Conservation (phyloP, 1,140 invertebrate species). For the Conopomorpha cramerella region DNA sequence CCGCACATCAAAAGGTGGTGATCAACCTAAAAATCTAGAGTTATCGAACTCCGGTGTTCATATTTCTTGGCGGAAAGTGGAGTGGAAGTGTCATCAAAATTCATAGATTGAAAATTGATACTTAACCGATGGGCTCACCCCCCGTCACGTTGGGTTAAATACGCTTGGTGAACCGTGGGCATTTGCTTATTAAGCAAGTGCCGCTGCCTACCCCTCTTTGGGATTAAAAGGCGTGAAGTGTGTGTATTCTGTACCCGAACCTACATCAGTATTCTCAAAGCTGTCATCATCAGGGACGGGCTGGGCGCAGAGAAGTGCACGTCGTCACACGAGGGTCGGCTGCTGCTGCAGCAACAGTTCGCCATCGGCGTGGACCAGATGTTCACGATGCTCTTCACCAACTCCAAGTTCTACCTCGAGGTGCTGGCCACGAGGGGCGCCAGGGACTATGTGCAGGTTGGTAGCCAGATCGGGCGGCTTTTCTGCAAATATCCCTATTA, state of each 20-base stretch:
- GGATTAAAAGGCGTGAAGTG: too few relatives aligned
- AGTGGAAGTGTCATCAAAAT: too few relatives aligned
- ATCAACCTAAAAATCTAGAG: too few relatives aligned
- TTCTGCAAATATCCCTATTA: too few relatives aligned
- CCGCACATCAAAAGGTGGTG: too few relatives aligned
- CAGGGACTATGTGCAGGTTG: constrained; percentile 69
- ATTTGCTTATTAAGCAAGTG: neutral
- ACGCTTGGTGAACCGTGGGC: neutral
- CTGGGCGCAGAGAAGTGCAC: constrained; percentile 60
- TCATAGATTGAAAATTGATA: too few relatives aligned
- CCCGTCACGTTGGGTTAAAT: neutral
- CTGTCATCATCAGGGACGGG: neutral
- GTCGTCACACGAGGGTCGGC: constrained; percentile 75
- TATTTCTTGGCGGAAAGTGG: too few relatives aligned
- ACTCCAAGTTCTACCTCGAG: constrained; percentile 87
- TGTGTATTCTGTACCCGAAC: too few relatives aligned
- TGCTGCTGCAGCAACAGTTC: constrained; percentile 73
- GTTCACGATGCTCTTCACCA: constrained; percentile 92
- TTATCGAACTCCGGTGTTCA: too few relatives aligned
- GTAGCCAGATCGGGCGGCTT: too few relatives aligned
- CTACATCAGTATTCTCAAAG: too few relatives aligned
- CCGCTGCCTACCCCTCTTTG: neutral
- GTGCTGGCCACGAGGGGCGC: constrained; percentile 81
- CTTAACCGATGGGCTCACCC: neutral
- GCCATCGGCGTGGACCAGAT: constrained; percentile 84